Evolutionary conservation across 2,797 vertebrate genomes (phyloP), one percentile per base, ranked within the genome.

Genomic region (Cyclopterus lumpus): DNA sequence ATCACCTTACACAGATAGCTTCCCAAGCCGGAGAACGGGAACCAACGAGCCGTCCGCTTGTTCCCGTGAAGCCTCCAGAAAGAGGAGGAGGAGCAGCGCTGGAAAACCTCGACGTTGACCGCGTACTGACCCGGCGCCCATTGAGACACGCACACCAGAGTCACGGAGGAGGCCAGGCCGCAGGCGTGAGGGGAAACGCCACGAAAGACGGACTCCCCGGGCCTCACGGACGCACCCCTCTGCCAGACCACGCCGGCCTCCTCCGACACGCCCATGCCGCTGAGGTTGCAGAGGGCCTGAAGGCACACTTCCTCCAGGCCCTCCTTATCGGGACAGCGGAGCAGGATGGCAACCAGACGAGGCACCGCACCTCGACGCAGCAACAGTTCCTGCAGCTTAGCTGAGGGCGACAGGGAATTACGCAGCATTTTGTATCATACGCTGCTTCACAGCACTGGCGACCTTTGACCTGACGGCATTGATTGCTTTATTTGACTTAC

Each of bases 261-360:
- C 40, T 94, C 94, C 2, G 92, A 84, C 80, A 95, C 88, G 0
- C 77, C 89, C 88, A 95, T 92, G 44, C 95, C 94, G 8, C 96
- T 94, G 63, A 98, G 93, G 76, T 95, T 97, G 79, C 95, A 96
- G 61, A 98, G 92, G 51, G 96, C 96, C 92, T 95, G 44, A 0
- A 98, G 93, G 75, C 94, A 95, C 55, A 89, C 94, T 2, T 93
- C 95, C 86, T 95, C 91, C 73, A 98, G 92, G 3, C 89, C 79
- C 62, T 95, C 93, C 11, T 93, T 93, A 6, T 93, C 92, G 6
- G 93, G 91, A 53, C 94, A 93, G n/a, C 94, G 93, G 0, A 95
- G 92, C 67, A 97, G 85, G 88, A 96, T 93, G 74, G 87, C 89
- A 3, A 96, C 93, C 7, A 98, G 89, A 0, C 93, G 93, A 30